Percentiles rank a stretch among this genome's conserved stretches.
phyloP scores from a whole-genome alignment of 2,888 invertebrate genomes.

The Subacronicta megacephala region DNA sequence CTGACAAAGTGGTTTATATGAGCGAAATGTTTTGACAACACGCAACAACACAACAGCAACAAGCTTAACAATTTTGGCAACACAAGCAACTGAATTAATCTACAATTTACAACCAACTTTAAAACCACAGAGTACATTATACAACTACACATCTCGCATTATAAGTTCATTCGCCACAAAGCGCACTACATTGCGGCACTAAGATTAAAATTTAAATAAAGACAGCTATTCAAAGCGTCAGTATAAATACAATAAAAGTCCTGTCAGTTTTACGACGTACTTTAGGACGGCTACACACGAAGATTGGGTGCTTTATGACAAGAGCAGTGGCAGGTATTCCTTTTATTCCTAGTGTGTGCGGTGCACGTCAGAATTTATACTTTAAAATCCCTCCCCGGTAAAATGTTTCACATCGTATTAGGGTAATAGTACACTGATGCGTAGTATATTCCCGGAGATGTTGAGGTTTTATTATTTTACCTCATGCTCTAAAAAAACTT shows the following conservation, averaged over 20 bases:
- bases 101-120: slow-evolving; percentile 11
- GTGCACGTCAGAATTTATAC: slow-evolving; percentile 41
- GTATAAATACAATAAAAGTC: slow-evolving; percentile 24
- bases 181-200: not conserved
- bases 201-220: slow-evolving; percentile 14
- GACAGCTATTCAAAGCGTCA: slow-evolving; percentile 3
- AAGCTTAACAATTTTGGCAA: not conserved
- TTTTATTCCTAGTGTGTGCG: slow-evolving; percentile 36
- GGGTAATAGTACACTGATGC: slow-evolving; percentile 11
- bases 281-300: slow-evolving; percentile 24
- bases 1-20: not conserved
- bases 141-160: not conserved
- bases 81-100: slow-evolving; percentile 9
- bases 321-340: slow-evolving; percentile 10
- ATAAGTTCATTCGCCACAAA: not conserved
- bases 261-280: slow-evolving; percentile 11
- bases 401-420: slow-evolving; percentile 21
- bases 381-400: slow-evolving; percentile 35
- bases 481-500: not conserved
- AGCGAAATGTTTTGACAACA: slow-evolving; percentile 10
- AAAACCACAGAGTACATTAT: not conserved
- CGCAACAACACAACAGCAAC: slow-evolving; percentile 4
- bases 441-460: slow-evolving; percentile 1
- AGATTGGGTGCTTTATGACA: slow-evolving; percentile 43
- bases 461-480: slow-evolving; percentile 11